These are phyloP conservation scores for Blastobasis adustella DNA, from an alignment of 2,888 invertebrate species.

Conservation along the genomic window DNA sequence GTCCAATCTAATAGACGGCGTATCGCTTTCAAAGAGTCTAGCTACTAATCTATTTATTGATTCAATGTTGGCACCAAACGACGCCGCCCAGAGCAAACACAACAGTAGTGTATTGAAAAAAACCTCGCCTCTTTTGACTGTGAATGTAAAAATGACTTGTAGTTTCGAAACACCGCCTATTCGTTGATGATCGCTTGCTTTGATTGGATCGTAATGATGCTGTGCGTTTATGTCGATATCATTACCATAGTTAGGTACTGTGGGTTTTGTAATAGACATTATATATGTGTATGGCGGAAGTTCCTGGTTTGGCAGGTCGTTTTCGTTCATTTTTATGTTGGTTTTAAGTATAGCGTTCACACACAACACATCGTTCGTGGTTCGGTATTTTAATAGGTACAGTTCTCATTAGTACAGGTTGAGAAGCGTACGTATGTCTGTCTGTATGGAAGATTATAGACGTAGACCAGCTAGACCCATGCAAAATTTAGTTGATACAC, in stretches of 20 bases:
- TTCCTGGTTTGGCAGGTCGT: too few relatives aligned
- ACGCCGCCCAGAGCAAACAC: slow-evolving; percentile 38
- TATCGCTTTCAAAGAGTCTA: slow-evolving; percentile 59
- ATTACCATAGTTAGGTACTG: neutral
- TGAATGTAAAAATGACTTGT: slow-evolving; percentile 4
- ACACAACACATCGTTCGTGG: too few relatives aligned
- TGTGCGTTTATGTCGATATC: slow-evolving; percentile 2
- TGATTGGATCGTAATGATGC: slow-evolving; percentile 6
- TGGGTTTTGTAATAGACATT: too few relatives aligned
- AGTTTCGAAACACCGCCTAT: slow-evolving; percentile 17
- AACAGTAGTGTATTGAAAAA: slow-evolving; percentile 38
- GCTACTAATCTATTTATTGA: slow-evolving; percentile 63
- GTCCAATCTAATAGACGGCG: slow-evolving; percentile 30
- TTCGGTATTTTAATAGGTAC: too few relatives aligned
- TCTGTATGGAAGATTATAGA: too few relatives aligned
- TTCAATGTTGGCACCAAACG: slow-evolving; percentile 42
- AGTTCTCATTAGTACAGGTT: too few relatives aligned
- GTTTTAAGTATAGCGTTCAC: too few relatives aligned
- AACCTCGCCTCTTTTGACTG: slow-evolving; percentile 16
- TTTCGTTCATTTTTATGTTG: too few relatives aligned
- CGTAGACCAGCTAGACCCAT: too few relatives aligned
- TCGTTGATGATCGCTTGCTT: neutral
- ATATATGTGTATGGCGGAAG: too few relatives aligned
- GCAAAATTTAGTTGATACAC: too few relatives aligned
- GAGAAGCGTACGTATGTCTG: too few relatives aligned